Percentiles rank a stretch among this genome's conserved stretches.
Evolutionary conservation across 2,888 invertebrate species (phyloP).

Genomic region (Polia nebulosa): DNA sequence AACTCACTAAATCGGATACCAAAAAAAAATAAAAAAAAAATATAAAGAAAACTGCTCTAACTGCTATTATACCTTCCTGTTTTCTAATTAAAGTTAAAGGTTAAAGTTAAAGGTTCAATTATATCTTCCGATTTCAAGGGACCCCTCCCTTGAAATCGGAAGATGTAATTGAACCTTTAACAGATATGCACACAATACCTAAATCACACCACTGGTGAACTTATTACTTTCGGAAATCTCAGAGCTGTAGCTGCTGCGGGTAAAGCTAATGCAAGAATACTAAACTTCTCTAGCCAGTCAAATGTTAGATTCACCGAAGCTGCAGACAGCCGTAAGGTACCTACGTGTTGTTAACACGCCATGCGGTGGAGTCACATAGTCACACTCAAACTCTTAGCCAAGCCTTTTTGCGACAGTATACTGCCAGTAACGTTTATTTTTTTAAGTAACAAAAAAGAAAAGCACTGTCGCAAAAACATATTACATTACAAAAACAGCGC

Average conservation of each 20-base stretch:
- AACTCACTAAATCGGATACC: too few relatives aligned
- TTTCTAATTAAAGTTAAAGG: too few relatives aligned
- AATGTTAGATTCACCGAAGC: not conserved
- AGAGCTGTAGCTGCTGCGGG: not conserved
- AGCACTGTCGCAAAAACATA: not conserved
- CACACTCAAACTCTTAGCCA: not conserved
- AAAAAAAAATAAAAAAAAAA: too few relatives aligned
- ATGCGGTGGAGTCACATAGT: not conserved
- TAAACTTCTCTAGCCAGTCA: constrained; percentile 16
- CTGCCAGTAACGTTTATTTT: not conserved
- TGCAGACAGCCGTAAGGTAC: not conserved
- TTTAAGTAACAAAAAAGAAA: not conserved
- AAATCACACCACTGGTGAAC: not conserved
- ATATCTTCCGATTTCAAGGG: too few relatives aligned
- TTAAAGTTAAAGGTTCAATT: too few relatives aligned
- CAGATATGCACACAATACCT: too few relatives aligned
- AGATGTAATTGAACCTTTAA: too few relatives aligned
- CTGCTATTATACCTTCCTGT: too few relatives aligned
- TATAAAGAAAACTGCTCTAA: too few relatives aligned
- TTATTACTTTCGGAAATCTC: not conserved
- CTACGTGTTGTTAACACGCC: not conserved
- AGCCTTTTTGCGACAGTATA: not conserved
- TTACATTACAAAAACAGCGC: not conserved
- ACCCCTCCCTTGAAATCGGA: too few relatives aligned
- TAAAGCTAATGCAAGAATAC: not conserved